Percentiles rank a stretch among this genome's conserved stretches.
Conservation (phyloP, 2,888 invertebrate species). For the Amphimallon solstitiale region DNA sequence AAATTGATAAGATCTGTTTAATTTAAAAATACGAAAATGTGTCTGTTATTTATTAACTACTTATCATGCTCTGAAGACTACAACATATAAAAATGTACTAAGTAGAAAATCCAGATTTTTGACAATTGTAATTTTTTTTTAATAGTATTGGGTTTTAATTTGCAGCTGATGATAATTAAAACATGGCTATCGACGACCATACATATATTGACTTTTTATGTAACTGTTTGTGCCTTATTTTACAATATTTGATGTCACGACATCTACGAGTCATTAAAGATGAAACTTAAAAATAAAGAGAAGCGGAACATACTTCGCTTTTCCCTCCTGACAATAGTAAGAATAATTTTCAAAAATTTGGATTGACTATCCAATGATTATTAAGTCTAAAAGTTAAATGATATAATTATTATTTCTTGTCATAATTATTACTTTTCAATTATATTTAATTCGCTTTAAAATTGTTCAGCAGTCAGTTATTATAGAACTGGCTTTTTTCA, state of each 20-base stretch:
- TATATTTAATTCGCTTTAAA: constrained; percentile 17
- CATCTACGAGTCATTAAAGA: constrained; percentile 4
- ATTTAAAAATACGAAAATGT: neutral
- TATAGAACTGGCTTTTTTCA: neutral
- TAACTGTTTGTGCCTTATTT: constrained; percentile 32
- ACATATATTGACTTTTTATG: constrained; percentile 6
- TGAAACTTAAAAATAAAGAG: neutral
- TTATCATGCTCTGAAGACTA: constrained; percentile 1
- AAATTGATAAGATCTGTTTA: constrained; percentile 19
- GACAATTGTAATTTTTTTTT: constrained; percentile 13
- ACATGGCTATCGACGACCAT: neutral
- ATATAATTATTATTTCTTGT: no score
- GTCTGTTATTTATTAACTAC: constrained; percentile 23
- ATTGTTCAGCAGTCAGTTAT: neutral
- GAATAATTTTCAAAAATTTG: constrained; percentile 34
- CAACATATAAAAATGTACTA: neutral
- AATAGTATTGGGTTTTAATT: neutral
- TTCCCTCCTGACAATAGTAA: constrained; percentile 14
- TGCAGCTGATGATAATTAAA: neutral
- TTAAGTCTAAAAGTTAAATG: constrained; percentile 13
- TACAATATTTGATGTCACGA: constrained; percentile 17
- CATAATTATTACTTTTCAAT: constrained; percentile 12
- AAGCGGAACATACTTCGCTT: neutral
- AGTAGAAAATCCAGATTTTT: constrained; percentile 30
- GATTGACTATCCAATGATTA: constrained; percentile 16